Conservation (phyloP, 2,113 vertebrate species). For the Raja brachyura region DNA sequence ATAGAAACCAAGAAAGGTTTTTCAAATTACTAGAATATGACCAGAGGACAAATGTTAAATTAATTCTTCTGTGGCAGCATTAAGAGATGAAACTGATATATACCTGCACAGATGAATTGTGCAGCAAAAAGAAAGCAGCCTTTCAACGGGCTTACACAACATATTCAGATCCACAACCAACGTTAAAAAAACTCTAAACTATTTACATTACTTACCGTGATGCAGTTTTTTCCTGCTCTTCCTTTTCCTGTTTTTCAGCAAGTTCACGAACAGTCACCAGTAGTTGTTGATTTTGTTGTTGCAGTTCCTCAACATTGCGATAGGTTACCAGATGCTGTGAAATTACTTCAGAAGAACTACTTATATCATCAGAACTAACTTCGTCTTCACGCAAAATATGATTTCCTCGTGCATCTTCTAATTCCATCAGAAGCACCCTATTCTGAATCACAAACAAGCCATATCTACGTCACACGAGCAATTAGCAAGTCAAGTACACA, state of each 20-base stretch:
- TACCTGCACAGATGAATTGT: neutral
- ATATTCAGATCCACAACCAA: neutral
- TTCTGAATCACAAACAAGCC: slow-evolving; percentile 59
- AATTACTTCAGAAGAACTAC: slow-evolving; percentile 91
- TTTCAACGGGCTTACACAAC: neutral
- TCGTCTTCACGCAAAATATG: slow-evolving; percentile 76
- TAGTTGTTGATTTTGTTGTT: slow-evolving; percentile 91
- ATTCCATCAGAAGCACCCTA: slow-evolving; percentile 82
- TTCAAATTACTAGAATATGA: neutral
- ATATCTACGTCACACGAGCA: neutral
- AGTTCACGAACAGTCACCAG: slow-evolving; percentile 82
- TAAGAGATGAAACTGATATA: neutral
- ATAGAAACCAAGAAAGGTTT: neutral
- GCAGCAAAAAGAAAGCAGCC: neutral
- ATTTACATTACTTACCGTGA: slow-evolving; percentile 56
- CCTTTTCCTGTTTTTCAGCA: slow-evolving; percentile 77
- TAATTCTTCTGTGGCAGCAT: neutral
- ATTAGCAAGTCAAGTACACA: neutral
- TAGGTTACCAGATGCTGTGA: slow-evolving; percentile 88
- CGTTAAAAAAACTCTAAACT: neutral
- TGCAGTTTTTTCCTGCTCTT: slow-evolving; percentile 73
- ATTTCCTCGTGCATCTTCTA: slow-evolving; percentile 92
- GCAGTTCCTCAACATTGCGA: slow-evolving; percentile 85
- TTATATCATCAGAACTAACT: slow-evolving; percentile 78
- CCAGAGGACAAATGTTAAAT: neutral